Percentiles rank a stretch among this genome's conserved stretches.
These are phyloP conservation scores for Patella vulgata DNA, from an alignment of 1,140 invertebrate species.

Conservation along the genomic window DNA sequence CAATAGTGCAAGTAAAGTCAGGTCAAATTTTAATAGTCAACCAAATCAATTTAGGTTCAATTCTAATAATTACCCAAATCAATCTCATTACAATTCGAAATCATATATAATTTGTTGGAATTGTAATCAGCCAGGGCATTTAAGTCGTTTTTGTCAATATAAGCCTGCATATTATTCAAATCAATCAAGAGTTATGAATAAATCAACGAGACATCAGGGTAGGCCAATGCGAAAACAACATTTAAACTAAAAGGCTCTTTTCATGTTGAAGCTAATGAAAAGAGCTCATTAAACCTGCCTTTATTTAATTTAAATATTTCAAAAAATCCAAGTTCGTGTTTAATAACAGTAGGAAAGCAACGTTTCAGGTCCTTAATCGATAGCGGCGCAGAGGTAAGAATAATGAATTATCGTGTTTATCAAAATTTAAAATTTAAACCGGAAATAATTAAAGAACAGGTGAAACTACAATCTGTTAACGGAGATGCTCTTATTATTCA, in stretches of 20 bases:
- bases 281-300: background rate
- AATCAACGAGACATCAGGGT: too few relatives aligned
- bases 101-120: background rate
- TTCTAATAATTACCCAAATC: too few relatives aligned
- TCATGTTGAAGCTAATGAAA: too few relatives aligned
- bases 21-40: too few relatives aligned
- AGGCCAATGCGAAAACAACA: too few relatives aligned
- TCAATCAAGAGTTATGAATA: background rate
- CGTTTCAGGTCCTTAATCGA: slow-evolving; percentile 15
- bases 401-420: slow-evolving; percentile 10
- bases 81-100: too few relatives aligned
- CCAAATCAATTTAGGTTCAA: too few relatives aligned
- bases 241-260: background rate
- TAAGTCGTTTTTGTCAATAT: too few relatives aligned
- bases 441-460: background rate
- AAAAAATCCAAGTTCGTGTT: background rate
- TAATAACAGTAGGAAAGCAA: background rate
- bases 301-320: background rate
- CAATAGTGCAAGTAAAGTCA: too few relatives aligned
- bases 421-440: slow-evolving; percentile 9
- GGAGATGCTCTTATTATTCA: slow-evolving; percentile 4
- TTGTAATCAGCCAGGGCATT: background rate
- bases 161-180: too few relatives aligned
- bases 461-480: slow-evolving; percentile 13
- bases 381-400: slow-evolving; percentile 6